Evolutionary conservation across 2,113 vertebrate species (phyloP).

Genomic region (Macroglossus sobrinus): DNA sequence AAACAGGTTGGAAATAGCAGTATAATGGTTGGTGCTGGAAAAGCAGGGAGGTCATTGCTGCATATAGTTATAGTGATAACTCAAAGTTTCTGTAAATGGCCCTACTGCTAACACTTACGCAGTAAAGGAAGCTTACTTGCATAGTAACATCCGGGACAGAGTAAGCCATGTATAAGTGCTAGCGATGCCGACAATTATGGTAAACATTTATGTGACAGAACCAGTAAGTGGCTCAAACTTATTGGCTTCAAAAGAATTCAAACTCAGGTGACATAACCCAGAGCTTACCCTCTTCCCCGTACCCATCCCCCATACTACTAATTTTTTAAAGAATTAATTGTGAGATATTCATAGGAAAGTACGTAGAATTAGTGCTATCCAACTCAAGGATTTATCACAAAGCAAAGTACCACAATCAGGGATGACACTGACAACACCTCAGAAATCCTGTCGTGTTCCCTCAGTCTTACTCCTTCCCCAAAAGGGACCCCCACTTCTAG

Average conservation of each 20-base stretch:
- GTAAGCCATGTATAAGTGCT: neutral
- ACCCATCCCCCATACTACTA: neutral
- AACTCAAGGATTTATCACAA: neutral
- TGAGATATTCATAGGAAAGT: neutral
- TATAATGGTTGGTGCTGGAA: neutral
- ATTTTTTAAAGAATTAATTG: neutral
- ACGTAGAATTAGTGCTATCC: neutral
- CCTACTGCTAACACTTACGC: neutral
- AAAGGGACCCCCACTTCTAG: neutral
- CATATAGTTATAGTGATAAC: neutral
- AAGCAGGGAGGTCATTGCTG: neutral
- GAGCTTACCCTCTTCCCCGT: too few species aligned
- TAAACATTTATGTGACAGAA: neutral
- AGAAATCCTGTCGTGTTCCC: neutral
- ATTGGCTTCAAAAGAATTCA: neutral
- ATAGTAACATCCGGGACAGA: neutral
- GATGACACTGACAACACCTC: neutral
- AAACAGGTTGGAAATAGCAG: neutral
- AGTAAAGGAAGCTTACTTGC: neutral
- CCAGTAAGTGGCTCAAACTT: neutral
- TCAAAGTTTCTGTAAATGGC: neutral
- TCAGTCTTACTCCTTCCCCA: neutral
- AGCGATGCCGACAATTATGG: too few species aligned
- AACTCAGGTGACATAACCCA: neutral
- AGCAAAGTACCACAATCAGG: neutral